A percentile compares a stretch with the other conserved stretches of the same genome.
Evolutionary conservation across 2,888 invertebrate genomes (phyloP).

Genomic region (Drosophila mimica): DNA sequence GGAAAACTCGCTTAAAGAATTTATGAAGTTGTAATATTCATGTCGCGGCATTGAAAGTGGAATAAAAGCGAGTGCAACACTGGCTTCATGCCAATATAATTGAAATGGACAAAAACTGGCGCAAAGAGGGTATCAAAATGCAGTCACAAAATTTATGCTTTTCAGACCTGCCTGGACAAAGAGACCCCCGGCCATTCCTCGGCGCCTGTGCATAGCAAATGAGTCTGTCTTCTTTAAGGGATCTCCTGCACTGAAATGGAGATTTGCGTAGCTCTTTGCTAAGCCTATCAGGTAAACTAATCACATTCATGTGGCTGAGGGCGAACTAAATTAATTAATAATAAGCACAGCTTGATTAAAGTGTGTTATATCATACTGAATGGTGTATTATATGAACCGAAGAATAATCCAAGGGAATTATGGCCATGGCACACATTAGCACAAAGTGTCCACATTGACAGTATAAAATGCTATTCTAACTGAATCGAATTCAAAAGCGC

Average conservation of each 20-base stretch:
- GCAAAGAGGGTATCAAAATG: constrained; percentile 12
- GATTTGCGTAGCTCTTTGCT: constrained; percentile 17
- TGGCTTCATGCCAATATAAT: constrained; percentile 14
- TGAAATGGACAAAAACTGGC: background rate
- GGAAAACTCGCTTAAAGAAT: constrained; percentile 9
- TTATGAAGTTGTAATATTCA: constrained; percentile 25
- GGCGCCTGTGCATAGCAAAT: constrained; percentile 34
- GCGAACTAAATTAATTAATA: constrained; percentile 64
- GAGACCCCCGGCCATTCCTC: background rate
- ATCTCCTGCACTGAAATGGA: background rate
- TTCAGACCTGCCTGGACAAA: constrained; percentile 18
- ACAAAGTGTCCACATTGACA: background rate
- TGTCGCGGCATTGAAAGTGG: constrained; percentile 43
- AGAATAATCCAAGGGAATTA: constrained; percentile 3
- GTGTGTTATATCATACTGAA: constrained; percentile 26
- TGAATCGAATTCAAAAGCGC: background rate
- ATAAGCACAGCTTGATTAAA: constrained; percentile 59
- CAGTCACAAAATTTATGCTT: background rate
- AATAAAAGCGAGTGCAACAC: constrained; percentile 15
- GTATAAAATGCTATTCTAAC: background rate
- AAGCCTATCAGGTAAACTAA: constrained; percentile 60
- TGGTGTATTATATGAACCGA: background rate
- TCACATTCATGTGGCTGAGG: constrained; percentile 39
- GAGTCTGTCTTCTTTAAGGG: background rate
- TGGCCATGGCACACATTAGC: background rate